phyloP scores from a whole-genome alignment of 2,113 vertebrate species.

The Sturnira hondurensis region DNA sequence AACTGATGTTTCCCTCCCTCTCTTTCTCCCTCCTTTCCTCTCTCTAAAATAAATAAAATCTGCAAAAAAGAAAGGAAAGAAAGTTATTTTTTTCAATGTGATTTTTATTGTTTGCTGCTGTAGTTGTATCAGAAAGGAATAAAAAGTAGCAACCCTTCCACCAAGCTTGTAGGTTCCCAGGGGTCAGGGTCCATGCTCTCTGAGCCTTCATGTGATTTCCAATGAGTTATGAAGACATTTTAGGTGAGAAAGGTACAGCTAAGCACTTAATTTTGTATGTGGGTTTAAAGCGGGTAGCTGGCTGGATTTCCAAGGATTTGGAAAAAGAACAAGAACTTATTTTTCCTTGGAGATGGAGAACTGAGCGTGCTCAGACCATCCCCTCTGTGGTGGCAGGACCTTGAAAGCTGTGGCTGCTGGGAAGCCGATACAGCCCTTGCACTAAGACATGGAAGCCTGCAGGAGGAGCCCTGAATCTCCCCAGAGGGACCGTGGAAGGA shows the following conservation, averaged over 20 bases:
- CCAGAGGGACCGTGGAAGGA: neutral
- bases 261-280: neutral
- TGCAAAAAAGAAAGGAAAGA: neutral
- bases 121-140: neutral
- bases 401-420: neutral
- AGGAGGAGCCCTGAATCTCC: neutral
- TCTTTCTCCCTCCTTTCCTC: no score
- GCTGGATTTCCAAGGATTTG: neutral
- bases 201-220: neutral
- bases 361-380: neutral
- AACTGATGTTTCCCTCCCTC: no score
- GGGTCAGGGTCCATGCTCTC: neutral
- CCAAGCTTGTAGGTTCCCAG: neutral
- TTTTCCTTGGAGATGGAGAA: neutral
- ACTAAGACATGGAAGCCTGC: neutral
- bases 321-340: neutral
- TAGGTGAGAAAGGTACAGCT: neutral
- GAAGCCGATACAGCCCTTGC: neutral
- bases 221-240: neutral
- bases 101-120: constrained; percentile 36
- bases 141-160: neutral
- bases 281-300: neutral
- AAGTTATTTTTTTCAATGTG: constrained; percentile 36
- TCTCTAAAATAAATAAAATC: no score
- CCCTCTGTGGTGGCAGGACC: neutral